Evolutionary conservation across 2,797 vertebrate species (phyloP).

Genomic region (Champsocephalus esox): DNA sequence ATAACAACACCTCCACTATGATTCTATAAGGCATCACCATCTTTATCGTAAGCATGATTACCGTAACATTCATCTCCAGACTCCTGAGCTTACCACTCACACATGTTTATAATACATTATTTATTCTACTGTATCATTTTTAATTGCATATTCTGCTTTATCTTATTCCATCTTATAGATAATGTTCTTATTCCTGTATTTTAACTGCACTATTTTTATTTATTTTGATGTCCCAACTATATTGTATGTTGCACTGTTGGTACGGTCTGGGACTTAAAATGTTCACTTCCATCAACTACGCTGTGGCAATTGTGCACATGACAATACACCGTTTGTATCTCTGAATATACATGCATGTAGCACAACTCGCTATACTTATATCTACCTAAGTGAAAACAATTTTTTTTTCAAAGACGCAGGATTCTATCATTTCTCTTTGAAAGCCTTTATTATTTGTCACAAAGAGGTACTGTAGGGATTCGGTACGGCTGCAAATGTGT

Average conservation of each 20-base stretch:
- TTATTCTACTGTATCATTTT: too few species aligned
- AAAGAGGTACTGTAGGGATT: not conserved
- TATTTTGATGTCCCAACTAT: too few species aligned
- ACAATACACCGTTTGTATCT: too few species aligned
- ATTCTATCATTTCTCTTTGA: not conserved
- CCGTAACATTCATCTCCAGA: slow-evolving; percentile 21
- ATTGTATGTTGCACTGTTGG: too few species aligned
- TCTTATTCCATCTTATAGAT: too few species aligned
- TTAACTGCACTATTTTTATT: too few species aligned
- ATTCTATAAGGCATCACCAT: slow-evolving; percentile 51
- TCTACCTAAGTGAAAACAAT: slow-evolving; percentile 1
- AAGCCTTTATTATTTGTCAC: slow-evolving; percentile 17
- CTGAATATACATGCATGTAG: not conserved
- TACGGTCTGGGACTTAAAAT: too few species aligned
- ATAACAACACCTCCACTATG: slow-evolving; percentile 53
- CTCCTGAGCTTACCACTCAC: not conserved
- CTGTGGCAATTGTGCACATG: too few species aligned
- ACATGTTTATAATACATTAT: too few species aligned
- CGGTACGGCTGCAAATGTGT: not conserved
- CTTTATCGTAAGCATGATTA: slow-evolving; percentile 57
- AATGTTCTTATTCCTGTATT: too few species aligned
- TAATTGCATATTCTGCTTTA: too few species aligned
- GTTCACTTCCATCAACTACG: too few species aligned
- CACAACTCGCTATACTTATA: not conserved
- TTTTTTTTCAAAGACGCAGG: not conserved